phyloP scores from a whole-genome alignment of 1,140 invertebrate genomes.

The Drosophila teissieri region DNA sequence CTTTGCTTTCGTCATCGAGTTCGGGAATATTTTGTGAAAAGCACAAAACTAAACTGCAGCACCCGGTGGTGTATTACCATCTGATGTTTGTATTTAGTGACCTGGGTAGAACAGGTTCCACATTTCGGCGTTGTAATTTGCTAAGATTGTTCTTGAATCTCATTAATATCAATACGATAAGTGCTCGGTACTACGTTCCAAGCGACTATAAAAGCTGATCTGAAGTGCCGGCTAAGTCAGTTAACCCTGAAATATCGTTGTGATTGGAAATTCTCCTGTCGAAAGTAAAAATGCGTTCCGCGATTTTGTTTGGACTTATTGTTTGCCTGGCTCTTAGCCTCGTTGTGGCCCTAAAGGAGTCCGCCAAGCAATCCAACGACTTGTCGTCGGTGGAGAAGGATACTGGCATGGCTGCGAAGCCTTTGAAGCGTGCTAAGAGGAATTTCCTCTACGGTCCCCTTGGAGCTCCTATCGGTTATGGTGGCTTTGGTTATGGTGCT shows the following conservation, averaged over 20 bases:
- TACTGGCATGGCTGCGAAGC: constrained; percentile 28
- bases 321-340: constrained; percentile 29
- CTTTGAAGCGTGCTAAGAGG: constrained; percentile 48
- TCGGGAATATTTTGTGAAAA: constrained; percentile 26
- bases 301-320: constrained; percentile 48
- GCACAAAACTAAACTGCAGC: constrained; percentile 21
- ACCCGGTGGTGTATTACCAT: constrained; percentile 10
- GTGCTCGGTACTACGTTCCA: constrained; percentile 8
- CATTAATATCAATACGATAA: constrained; percentile 71
- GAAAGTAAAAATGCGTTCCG: constrained; percentile 55
- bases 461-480: background rate
- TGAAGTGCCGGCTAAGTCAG: constrained; percentile 34
- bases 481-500: constrained; percentile 12
- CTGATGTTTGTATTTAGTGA: constrained; percentile 34
- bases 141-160: constrained; percentile 70
- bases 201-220: constrained; percentile 43
- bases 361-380: constrained; percentile 14
- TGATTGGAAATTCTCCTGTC: constrained; percentile 6
- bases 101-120: constrained; percentile 23
- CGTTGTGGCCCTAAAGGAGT: constrained; percentile 11
- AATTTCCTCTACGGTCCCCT: no score
- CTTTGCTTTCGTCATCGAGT: constrained; percentile 35
- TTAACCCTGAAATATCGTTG: constrained; percentile 43
- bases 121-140: constrained; percentile 46
- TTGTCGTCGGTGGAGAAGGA: constrained; percentile 41